A percentile compares a stretch with the other conserved stretches of the same genome.
phyloP scores from a whole-genome alignment of 1,140 invertebrate genomes.

The Drosophila aff. region DNA sequence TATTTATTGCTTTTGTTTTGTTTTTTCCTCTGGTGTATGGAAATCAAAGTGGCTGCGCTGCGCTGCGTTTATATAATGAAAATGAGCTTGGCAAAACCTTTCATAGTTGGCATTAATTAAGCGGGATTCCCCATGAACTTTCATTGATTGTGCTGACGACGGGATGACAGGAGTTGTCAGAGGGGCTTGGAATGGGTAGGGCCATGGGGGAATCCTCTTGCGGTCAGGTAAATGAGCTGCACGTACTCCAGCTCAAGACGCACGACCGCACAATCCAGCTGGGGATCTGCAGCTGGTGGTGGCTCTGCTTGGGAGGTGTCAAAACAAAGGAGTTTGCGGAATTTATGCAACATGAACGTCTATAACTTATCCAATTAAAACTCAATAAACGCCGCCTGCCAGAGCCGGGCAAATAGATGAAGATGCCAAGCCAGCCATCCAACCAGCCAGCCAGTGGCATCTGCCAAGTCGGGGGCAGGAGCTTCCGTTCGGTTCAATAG shows the following conservation, averaged over 20 bases:
- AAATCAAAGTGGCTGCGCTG: slow-evolving; percentile 49
- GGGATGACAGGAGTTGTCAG: slow-evolving; percentile 25
- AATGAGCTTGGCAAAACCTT: slow-evolving; percentile 53
- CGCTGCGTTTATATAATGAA: slow-evolving; percentile 50
- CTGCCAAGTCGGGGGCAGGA: slow-evolving; percentile 17
- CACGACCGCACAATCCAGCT: slow-evolving; percentile 58
- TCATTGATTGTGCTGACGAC: slow-evolving; percentile 59
- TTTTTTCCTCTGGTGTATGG: slow-evolving; percentile 19
- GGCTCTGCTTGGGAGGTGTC: slow-evolving; percentile 48
- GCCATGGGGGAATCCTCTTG: neutral
- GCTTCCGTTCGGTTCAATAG: slow-evolving; percentile 61
- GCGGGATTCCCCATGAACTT: slow-evolving; percentile 59
- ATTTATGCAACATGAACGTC: slow-evolving; percentile 82
- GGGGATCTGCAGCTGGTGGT: slow-evolving; percentile 33
- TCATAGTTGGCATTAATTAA: slow-evolving; percentile 63
- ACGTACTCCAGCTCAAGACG: slow-evolving; percentile 60
- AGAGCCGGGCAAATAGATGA: slow-evolving; percentile 58
- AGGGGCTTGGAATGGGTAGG: neutral
- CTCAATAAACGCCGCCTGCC: slow-evolving; percentile 75
- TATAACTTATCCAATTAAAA: slow-evolving; percentile 84
- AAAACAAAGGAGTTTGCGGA: slow-evolving; percentile 77
- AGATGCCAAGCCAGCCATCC: slow-evolving; percentile 56
- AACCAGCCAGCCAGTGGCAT: slow-evolving; percentile 26
- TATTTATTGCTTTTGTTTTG: slow-evolving; percentile 44
- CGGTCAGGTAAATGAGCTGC: slow-evolving; percentile 68